Percentiles rank a stretch among this genome's conserved stretches.
Evolutionary conservation across 1,140 invertebrate genomes (phyloP).

Genomic region (Drosophila auraria): DNA sequence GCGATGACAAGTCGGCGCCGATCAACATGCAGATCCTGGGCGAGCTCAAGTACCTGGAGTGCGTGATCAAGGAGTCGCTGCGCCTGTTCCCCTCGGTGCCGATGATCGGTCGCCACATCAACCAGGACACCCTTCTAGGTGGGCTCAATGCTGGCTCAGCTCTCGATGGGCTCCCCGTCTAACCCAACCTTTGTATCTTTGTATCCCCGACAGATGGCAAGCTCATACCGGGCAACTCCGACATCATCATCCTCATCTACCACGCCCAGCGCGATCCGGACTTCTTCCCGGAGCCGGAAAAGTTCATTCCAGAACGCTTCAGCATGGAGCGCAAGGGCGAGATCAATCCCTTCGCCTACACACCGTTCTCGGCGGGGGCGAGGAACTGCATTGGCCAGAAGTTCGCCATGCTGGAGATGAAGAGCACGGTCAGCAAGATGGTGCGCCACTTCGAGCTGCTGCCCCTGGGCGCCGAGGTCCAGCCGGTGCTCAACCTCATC

Average conservation of each 20-base stretch:
- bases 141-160: constrained; percentile 4
- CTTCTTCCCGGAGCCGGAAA: constrained; percentile 87
- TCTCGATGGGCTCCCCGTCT: not conserved
- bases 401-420: constrained; percentile 92
- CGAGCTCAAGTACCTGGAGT: constrained; percentile 86
- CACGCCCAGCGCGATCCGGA: constrained; percentile 86
- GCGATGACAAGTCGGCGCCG: constrained; percentile 67
- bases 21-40: constrained; percentile 62
- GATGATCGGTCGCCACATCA: constrained; percentile 87
- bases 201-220: constrained; percentile 59
- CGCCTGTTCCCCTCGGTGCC: constrained; percentile 90
- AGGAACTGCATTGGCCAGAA: constrained; percentile 90
- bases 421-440: constrained; percentile 86
- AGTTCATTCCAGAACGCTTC: constrained; percentile 89
- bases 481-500: constrained; percentile 64
- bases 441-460: constrained; percentile 84
- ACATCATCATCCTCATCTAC: constrained; percentile 84
- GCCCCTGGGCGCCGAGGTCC: constrained; percentile 59
- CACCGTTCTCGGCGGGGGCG: constrained; percentile 89
- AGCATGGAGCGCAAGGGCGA: constrained; percentile 77
- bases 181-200: not conserved
- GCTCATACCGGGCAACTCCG: constrained; percentile 82
- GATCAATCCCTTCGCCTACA: constrained; percentile 86
- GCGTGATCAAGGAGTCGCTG: constrained; percentile 88
- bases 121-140: constrained; percentile 85